phyloP scores from a whole-genome alignment of 2,888 invertebrate species.

The Silvanus unidentatus region DNA sequence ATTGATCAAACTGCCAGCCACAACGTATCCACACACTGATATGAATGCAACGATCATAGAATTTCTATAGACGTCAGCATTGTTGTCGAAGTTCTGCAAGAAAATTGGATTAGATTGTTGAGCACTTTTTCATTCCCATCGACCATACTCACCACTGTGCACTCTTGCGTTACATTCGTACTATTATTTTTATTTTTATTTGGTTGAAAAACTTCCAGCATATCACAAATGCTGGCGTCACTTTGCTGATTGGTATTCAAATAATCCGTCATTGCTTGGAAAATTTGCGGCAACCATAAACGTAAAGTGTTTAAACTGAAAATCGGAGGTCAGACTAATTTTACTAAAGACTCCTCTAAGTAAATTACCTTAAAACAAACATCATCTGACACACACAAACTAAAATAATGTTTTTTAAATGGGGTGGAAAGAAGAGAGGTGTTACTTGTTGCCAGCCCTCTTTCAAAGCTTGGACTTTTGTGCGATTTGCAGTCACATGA shows the following conservation, averaged over 20 bases:
- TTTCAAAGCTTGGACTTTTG: conserved; percentile 48
- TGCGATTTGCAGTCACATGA: conserved; percentile 30
- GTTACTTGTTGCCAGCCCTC: conserved; percentile 59
- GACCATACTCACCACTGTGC: conserved; percentile 17
- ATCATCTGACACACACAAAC: conserved; percentile 61
- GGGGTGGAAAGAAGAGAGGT: conserved; percentile 59
- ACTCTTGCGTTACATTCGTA: conserved; percentile 12
- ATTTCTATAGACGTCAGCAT: conserved; percentile 25
- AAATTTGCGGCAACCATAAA: conserved; percentile 81
- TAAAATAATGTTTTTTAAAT: conserved; percentile 55
- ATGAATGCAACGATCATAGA: conserved; percentile 23
- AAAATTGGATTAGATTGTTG: background rate
- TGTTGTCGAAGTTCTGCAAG: conserved; percentile 12
- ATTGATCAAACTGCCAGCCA: conserved; percentile 28
- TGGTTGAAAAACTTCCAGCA: conserved; percentile 45
- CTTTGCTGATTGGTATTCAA: conserved; percentile 28
- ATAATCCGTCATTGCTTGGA: conserved; percentile 57
- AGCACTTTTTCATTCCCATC: conserved; percentile 6
- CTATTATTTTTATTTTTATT: conserved; percentile 15
- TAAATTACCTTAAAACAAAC: conserved; percentile 59
- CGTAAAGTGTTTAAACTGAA: conserved; percentile 65
- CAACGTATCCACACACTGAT: conserved; percentile 22
- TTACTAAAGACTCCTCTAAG: background rate
- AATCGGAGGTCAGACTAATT: conserved; percentile 32
- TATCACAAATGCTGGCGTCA: conserved; percentile 45